Conservation (phyloP, 2,113 vertebrate genomes). For the Eudorcas thomsonii region DNA sequence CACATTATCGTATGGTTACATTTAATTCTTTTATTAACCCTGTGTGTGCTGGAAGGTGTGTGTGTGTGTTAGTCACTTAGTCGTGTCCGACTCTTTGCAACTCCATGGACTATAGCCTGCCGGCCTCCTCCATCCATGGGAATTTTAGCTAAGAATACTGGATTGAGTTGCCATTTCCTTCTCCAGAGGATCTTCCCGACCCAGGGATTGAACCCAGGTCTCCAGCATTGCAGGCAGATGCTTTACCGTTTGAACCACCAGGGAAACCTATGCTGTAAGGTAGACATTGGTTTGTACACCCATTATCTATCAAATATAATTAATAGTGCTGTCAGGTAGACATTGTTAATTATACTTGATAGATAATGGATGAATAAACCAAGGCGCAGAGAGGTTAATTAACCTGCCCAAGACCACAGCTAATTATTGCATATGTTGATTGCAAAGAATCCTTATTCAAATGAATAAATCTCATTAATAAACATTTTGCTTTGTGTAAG, state of each 20-base stretch:
- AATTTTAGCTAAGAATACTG: not conserved
- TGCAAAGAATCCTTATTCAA: constrained; percentile 17
- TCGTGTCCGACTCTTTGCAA: not conserved
- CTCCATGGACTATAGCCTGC: not conserved
- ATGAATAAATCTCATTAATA: constrained; percentile 1
- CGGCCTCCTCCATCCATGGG: not conserved
- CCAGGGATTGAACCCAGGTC: not conserved
- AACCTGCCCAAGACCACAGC: not conserved
- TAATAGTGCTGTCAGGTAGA: not conserved
- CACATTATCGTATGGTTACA: not conserved
- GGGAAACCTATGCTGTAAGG: not conserved
- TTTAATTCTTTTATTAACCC: not conserved
- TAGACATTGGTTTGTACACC: not conserved
- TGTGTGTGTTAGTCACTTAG: not conserved
- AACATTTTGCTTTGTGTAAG: not conserved
- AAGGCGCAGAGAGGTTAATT: not conserved
- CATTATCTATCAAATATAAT: not conserved
- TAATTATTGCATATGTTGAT: not conserved
- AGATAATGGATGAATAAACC: not conserved
- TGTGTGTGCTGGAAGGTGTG: not conserved
- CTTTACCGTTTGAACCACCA: fast-evolving
- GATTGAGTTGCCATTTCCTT: not conserved
- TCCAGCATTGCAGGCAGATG: not conserved
- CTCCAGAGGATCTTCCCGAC: not conserved
- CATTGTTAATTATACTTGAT: not conserved